These are phyloP conservation scores for Mallotus villosus DNA, from an alignment of 2,797 vertebrate genomes.

Conservation along the genomic window DNA sequence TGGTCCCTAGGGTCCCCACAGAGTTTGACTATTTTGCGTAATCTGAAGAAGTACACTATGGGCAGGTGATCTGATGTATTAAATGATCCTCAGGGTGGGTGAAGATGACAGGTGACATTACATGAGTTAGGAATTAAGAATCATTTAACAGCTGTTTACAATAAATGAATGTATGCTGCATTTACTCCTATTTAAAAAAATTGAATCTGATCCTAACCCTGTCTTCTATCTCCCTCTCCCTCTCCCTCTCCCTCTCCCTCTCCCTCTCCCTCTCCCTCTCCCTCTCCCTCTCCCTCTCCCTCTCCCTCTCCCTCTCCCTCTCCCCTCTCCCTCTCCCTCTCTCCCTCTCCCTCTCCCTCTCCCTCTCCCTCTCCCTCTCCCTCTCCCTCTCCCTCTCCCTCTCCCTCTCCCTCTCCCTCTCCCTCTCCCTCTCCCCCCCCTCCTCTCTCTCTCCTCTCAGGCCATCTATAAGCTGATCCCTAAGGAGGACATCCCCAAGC, in stretches of 20 bases:
- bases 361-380: background rate
- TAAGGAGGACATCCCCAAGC: slow-evolving; percentile 76
- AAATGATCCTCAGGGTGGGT: too few relatives aligned
- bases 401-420: background rate
- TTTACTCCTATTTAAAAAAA: too few relatives aligned
- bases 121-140: too few relatives aligned
- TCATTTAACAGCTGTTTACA: too few relatives aligned
- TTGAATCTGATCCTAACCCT: too few relatives aligned
- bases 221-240: background rate
- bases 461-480: slow-evolving; percentile 93
- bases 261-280: too few relatives aligned
- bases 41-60: slow-evolving; percentile 16
- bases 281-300: background rate
- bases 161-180: too few relatives aligned
- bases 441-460: slow-evolving; percentile 57
- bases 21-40: background rate
- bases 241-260: background rate
- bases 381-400: background rate
- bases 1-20: slow-evolving; percentile 40
- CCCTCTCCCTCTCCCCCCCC: background rate
- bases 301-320: background rate
- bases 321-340: background rate
- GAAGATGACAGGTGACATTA: too few relatives aligned
- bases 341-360: background rate
- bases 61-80: background rate